Percentiles rank a stretch among this genome's conserved stretches.
These are phyloP conservation scores for Neosalanx taihuensis DNA, from an alignment of 2,797 vertebrate species.

Conservation along the genomic window DNA sequence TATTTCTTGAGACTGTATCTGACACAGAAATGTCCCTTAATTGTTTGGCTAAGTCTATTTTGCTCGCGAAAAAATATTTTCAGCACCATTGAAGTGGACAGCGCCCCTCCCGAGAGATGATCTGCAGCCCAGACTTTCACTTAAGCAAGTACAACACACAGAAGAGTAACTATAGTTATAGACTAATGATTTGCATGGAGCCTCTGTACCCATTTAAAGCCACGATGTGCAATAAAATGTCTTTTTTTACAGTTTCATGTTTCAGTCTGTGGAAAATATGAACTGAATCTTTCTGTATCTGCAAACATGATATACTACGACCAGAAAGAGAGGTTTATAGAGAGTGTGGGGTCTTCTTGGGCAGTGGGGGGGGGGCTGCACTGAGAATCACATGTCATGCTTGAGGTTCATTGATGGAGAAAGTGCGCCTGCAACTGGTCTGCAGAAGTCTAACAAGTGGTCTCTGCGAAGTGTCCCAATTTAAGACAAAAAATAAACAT, in stretches of 20 bases:
- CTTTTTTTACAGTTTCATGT: too few relatives aligned
- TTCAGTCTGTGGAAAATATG: too few relatives aligned
- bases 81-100: slow-evolving; percentile 58
- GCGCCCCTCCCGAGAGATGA: slow-evolving; percentile 36
- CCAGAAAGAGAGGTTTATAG: not conserved
- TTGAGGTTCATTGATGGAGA: slow-evolving; percentile 16
- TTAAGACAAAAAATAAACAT: not conserved
- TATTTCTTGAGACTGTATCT: slow-evolving; percentile 72
- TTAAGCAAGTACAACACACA: not conserved
- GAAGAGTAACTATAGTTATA: not conserved
- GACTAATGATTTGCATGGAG: too few relatives aligned
- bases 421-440: slow-evolving; percentile 33
- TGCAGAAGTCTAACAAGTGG: slow-evolving; percentile 39
- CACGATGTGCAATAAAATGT: too few relatives aligned
- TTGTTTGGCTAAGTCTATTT: slow-evolving; percentile 75
- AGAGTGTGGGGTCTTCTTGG: not conserved
- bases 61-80: slow-evolving; percentile 39
- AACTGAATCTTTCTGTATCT: not conserved
- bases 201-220: too few relatives aligned
- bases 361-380: not conserved
- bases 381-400: slow-evolving; percentile 17
- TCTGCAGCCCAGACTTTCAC: not conserved
- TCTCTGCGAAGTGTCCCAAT: slow-evolving; percentile 27
- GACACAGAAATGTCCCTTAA: slow-evolving; percentile 77
- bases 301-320: not conserved